Percentiles rank a stretch among this genome's conserved stretches.
Conservation (phyloP, 2,888 invertebrate species). For the Dynastes grantii region DNA sequence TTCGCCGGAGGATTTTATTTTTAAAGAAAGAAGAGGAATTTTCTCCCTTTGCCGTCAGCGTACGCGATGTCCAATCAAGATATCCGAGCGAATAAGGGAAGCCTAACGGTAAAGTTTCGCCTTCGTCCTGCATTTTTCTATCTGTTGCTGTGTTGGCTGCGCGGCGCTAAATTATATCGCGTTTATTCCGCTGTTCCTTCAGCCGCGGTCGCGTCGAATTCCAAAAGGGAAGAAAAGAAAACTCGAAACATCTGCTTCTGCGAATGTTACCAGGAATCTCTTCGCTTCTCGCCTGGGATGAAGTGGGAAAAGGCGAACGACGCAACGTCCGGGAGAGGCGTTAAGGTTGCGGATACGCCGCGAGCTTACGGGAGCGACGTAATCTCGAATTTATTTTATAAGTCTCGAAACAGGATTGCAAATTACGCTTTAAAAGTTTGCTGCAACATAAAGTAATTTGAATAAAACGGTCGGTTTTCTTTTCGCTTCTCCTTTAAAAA, state of each 20-base stretch:
- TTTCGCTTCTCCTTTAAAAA: neutral
- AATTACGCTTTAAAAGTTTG: slow-evolving; percentile 50
- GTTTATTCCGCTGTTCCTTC: neutral
- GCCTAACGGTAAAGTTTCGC: slow-evolving; percentile 24
- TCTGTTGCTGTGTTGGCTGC: slow-evolving; percentile 20
- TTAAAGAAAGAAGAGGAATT: slow-evolving; percentile 11
- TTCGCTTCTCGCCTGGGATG: neutral
- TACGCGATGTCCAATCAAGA: slow-evolving; percentile 26
- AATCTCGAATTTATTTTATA: slow-evolving; percentile 47
- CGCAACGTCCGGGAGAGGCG: slow-evolving; percentile 10
- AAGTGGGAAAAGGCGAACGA: slow-evolving; percentile 12
- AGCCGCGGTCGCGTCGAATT: neutral
- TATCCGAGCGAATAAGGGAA: slow-evolving; percentile 4
- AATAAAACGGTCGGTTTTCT: slow-evolving; percentile 19
- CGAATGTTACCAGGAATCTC: slow-evolving; percentile 27
- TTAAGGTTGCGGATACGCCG: slow-evolving; percentile 22
- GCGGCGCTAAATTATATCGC: slow-evolving; percentile 33
- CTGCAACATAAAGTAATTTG: slow-evolving; percentile 48
- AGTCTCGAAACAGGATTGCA: slow-evolving; percentile 48
- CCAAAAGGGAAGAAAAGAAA: slow-evolving; percentile 3
- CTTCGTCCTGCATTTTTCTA: slow-evolving; percentile 25
- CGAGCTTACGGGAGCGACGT: slow-evolving; percentile 43
- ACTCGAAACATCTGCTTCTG: slow-evolving; percentile 32
- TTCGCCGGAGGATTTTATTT: slow-evolving; percentile 23
- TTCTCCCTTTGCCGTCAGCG: neutral